Percentiles rank a stretch among this genome's conserved stretches.
Evolutionary conservation across 2,113 vertebrate species (phyloP).

Genomic region (Misgurnus mizolepis): DNA sequence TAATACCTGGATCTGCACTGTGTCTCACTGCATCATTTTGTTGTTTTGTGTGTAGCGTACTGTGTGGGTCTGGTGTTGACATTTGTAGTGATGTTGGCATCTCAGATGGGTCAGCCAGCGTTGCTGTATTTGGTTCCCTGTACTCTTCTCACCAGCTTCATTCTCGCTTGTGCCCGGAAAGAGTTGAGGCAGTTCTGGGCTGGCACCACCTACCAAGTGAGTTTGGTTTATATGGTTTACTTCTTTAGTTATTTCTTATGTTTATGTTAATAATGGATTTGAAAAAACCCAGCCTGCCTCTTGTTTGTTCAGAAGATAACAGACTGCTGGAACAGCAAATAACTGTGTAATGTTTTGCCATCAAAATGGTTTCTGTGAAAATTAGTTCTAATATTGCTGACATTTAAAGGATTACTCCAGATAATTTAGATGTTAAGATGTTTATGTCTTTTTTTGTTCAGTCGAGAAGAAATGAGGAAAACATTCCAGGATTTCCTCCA

Average conservation of each 20-base stretch:
- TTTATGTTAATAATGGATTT: background rate
- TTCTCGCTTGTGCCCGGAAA: conserved; percentile 82
- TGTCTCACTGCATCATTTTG: background rate
- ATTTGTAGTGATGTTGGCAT: conserved; percentile 84
- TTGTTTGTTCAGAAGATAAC: too few species aligned
- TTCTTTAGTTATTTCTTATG: background rate
- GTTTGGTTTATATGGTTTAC: background rate
- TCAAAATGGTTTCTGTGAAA: too few species aligned
- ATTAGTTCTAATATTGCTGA: too few species aligned
- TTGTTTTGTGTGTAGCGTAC: conserved; percentile 76
- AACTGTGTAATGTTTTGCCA: too few species aligned
- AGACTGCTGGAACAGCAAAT: too few species aligned
- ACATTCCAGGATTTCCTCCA: too few species aligned
- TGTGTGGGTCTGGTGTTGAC: conserved; percentile 88
- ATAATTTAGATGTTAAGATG: too few species aligned
- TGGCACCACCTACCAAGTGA: conserved; percentile 87
- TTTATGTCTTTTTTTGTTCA: too few species aligned
- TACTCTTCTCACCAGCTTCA: conserved; percentile 82
- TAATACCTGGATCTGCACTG: too few species aligned
- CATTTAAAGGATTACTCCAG: too few species aligned
- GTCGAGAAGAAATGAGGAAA: too few species aligned
- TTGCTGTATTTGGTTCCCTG: conserved; percentile 95
- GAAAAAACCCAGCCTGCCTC: background rate
- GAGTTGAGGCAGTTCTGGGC: conserved; percentile 93
- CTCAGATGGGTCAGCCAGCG: conserved; percentile 91